Evolutionary conservation across 2,797 vertebrate genomes (phyloP).

Genomic region (Neosilurus mollespiculum): DNA sequence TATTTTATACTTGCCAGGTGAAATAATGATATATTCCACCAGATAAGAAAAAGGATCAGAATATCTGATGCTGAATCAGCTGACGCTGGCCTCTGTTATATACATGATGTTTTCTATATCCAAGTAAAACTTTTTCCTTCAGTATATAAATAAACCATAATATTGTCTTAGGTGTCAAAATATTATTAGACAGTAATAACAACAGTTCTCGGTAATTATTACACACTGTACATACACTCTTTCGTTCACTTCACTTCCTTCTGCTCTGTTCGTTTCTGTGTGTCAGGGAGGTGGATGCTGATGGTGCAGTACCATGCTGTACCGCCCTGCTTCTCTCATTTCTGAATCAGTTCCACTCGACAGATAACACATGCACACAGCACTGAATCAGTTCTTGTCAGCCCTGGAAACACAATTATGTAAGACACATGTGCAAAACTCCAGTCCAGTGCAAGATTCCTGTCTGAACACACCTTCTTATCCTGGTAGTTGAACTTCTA

Average conservation of each 20-base stretch:
- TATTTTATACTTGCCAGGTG: not conserved
- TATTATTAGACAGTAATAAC: not conserved
- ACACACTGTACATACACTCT: not conserved
- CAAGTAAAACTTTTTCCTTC: not conserved
- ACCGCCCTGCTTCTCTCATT: constrained; percentile 9
- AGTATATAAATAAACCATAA: not conserved
- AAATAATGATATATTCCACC: not conserved
- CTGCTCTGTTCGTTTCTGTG: constrained; percentile 24
- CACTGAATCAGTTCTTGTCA: not conserved
- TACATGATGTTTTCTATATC: not conserved
- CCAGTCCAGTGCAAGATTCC: not conserved
- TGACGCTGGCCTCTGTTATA: not conserved
- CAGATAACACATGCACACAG: not conserved
- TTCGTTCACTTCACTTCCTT: not conserved
- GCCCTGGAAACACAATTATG: not conserved
- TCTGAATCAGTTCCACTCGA: constrained; percentile 35
- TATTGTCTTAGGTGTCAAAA: not conserved
- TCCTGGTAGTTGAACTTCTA: too few species aligned
- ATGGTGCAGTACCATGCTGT: not conserved
- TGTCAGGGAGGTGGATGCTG: constrained; percentile 40
- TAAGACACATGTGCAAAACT: not conserved
- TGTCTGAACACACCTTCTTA: too few species aligned
- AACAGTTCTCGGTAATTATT: constrained; percentile 18
- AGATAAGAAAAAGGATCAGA: not conserved
- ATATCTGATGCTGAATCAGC: not conserved